These are phyloP conservation scores for Hippolais icterina DNA, from an alignment of 2,113 vertebrate genomes.

Conservation along the genomic window DNA sequence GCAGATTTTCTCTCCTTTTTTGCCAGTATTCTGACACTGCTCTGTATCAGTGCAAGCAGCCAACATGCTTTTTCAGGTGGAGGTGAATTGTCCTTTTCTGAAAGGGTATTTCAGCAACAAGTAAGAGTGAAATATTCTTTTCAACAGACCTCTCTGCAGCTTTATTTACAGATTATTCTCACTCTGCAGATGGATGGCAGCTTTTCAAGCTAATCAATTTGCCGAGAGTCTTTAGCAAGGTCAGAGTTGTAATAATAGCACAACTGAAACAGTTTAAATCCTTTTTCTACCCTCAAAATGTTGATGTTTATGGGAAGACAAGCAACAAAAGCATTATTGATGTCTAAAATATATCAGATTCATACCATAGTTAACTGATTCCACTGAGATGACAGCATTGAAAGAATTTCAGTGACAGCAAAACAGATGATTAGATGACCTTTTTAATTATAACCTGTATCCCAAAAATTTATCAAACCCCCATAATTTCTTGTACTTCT, in stretches of 20 bases:
- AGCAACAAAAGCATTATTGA: background rate
- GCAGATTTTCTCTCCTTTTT: background rate
- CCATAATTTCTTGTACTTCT: background rate
- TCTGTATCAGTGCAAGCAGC: background rate
- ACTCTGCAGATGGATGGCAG: background rate
- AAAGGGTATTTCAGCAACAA: background rate
- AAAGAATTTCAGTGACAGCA: background rate
- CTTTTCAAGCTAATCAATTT: constrained; percentile 28
- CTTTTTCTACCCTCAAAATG: background rate
- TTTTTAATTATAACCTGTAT: background rate
- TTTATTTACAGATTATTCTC: constrained; percentile 17
- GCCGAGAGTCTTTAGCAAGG: background rate
- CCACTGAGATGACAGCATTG: background rate
- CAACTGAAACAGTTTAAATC: background rate
- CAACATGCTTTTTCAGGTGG: background rate
- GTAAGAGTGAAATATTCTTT: background rate
- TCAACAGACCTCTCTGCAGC: background rate
- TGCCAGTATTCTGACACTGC: background rate
- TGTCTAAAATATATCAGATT: background rate
- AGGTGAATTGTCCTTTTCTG: background rate
- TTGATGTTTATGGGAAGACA: background rate
- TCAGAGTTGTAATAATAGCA: background rate
- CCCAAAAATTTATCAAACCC: background rate
- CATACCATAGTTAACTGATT: background rate
- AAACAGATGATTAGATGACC: background rate